These are phyloP conservation scores for Calephelis nemesis DNA, from an alignment of 1,140 invertebrate species.

Conservation along the genomic window DNA sequence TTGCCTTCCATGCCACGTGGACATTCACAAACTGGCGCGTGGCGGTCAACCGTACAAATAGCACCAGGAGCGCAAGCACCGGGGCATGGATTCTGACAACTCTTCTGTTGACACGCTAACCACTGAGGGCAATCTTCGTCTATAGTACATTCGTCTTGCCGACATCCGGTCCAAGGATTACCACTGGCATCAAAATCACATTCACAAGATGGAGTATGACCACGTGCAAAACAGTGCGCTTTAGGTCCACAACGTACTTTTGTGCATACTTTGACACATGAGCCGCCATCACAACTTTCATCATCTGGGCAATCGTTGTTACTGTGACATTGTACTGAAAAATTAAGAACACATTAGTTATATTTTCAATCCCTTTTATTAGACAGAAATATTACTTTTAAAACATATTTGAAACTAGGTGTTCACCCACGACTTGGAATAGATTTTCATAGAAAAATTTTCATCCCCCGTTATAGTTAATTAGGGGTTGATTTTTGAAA, in stretches of 20 bases:
- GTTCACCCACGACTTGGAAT: too few relatives aligned
- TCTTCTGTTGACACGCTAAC: conserved; percentile 86
- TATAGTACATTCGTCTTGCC: conserved; percentile 86
- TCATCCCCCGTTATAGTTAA: neutral
- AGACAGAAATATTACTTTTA: too few relatives aligned
- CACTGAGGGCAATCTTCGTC: conserved; percentile 87
- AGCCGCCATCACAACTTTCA: conserved; percentile 90
- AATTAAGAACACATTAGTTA: conserved; percentile 21
- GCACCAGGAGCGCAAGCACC: conserved; percentile 84
- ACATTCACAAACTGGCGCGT: conserved; percentile 89
- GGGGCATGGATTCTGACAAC: conserved; percentile 89
- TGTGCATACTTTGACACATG: conserved; percentile 90
- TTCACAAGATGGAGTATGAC: conserved; percentile 88
- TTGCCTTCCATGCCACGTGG: conserved; percentile 90
- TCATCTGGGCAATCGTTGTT: conserved; percentile 91
- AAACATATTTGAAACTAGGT: too few relatives aligned
- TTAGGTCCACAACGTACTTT: conserved; percentile 90
- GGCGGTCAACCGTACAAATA: conserved; percentile 87
- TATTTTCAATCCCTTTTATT: too few relatives aligned
- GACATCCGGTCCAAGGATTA: conserved; percentile 87
- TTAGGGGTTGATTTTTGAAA: neutral
- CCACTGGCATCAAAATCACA: conserved; percentile 88
- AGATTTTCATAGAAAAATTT: neutral
- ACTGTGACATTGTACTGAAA: conserved; percentile 89
- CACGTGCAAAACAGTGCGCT: conserved; percentile 87